Conservation (phyloP, 2,797 vertebrate genomes). For the Melopsittacus undulatus region DNA sequence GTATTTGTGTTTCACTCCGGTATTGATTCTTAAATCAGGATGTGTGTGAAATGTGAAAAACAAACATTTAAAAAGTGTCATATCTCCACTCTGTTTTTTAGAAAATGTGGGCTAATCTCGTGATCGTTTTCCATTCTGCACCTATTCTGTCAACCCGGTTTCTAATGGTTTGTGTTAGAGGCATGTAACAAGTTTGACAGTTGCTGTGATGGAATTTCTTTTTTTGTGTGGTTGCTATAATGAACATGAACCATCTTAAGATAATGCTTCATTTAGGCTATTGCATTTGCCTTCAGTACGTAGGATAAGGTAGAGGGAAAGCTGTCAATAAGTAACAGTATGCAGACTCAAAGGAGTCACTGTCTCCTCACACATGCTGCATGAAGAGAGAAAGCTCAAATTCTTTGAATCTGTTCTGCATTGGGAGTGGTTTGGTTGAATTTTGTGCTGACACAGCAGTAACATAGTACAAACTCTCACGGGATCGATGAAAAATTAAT, state of each 20-base stretch:
- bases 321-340: background rate
- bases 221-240: background rate
- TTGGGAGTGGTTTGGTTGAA: background rate
- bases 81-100: accelerated
- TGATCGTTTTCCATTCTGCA: background rate
- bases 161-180: background rate
- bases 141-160: background rate
- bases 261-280: background rate
- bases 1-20: background rate
- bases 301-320: background rate
- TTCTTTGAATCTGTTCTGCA: background rate
- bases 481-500: background rate
- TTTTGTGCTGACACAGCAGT: background rate
- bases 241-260: background rate
- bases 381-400: background rate
- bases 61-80: background rate
- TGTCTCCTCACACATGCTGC: background rate
- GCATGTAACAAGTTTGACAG: background rate
- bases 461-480: background rate
- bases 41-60: background rate
- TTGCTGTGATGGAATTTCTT: background rate
- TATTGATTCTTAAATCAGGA: background rate
- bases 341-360: background rate
- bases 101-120: background rate
- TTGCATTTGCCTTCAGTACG: background rate